A percentile compares a stretch with the other conserved stretches of the same genome.
Evolutionary conservation across 2,113 vertebrate species (phyloP).

Genomic region (Malaclemys terrapin): DNA sequence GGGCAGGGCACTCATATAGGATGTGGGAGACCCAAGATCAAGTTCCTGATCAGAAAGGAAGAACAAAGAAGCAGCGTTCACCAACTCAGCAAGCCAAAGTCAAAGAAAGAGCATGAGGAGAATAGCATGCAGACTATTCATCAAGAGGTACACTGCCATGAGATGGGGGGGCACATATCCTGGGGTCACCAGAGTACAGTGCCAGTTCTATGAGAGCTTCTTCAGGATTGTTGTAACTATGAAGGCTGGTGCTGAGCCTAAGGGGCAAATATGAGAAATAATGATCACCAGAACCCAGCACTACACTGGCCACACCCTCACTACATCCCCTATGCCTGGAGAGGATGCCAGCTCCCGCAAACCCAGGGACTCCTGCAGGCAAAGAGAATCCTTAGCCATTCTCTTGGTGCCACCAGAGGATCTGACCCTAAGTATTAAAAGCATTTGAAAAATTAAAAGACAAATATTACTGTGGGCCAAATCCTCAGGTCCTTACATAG

Average conservation of each 20-base stretch:
- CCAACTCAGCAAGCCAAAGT: not conserved
- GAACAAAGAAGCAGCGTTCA: not conserved
- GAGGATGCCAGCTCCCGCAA: not conserved
- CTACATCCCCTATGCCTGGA: not conserved
- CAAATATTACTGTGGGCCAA: fast-evolving
- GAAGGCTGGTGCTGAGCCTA: not conserved
- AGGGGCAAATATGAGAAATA: not conserved
- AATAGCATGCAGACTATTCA: not conserved
- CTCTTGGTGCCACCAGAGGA: fast-evolving
- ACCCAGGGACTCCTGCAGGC: not conserved
- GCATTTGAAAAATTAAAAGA: fast-evolving
- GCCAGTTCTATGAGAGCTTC: not conserved
- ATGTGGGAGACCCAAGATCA: not conserved
- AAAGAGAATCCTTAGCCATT: not conserved
- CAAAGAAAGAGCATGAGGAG: not conserved
- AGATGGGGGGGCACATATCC: too few relatives aligned
- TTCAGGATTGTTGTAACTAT: not conserved
- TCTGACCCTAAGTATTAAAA: not conserved
- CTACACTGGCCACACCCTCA: not conserved
- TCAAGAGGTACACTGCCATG: not conserved
- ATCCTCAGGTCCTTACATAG: not conserved
- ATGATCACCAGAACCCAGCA: not conserved
- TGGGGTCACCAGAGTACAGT: not conserved
- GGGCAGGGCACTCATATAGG: not conserved
- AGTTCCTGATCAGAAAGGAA: not conserved